A percentile compares a stretch with the other conserved stretches of the same genome.
These are phyloP conservation scores for Cheirogaleus major DNA, from an alignment of 2,797 vertebrate species.

Conservation along the genomic window DNA sequence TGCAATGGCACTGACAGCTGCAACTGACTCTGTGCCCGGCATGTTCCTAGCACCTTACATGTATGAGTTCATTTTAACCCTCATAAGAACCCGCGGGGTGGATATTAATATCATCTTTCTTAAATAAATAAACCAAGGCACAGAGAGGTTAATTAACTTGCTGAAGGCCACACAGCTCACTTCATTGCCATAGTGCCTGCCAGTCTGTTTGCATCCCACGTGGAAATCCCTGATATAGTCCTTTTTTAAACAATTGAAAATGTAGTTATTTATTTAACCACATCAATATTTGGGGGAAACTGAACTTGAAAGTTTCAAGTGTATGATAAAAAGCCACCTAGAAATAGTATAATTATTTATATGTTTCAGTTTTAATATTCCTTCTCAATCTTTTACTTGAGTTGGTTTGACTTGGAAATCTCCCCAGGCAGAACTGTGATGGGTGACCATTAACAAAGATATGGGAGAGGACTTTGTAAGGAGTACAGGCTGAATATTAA, in stretches of 20 bases:
- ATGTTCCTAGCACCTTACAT: too few relatives aligned
- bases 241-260: not conserved
- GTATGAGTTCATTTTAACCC: not conserved
- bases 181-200: not conserved
- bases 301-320: not conserved
- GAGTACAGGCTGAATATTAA: not conserved
- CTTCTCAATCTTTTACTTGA: not conserved
- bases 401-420: not conserved
- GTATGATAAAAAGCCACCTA: not conserved
- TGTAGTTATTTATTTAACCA: not conserved
- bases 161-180: not conserved
- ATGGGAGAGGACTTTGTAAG: not conserved
- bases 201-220: not conserved
- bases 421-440: not conserved
- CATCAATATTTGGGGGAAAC: not conserved
- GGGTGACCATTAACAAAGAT: not conserved
- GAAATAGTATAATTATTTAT: not conserved
- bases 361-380: not conserved
- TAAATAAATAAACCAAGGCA: not conserved
- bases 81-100: not conserved
- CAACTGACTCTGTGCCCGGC: not conserved
- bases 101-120: not conserved
- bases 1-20: not conserved
- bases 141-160: not conserved
- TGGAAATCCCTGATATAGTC: not conserved